These are phyloP conservation scores for Chaetodon trifascialis DNA, from an alignment of 2,113 vertebrate species.

Conservation along the genomic window DNA sequence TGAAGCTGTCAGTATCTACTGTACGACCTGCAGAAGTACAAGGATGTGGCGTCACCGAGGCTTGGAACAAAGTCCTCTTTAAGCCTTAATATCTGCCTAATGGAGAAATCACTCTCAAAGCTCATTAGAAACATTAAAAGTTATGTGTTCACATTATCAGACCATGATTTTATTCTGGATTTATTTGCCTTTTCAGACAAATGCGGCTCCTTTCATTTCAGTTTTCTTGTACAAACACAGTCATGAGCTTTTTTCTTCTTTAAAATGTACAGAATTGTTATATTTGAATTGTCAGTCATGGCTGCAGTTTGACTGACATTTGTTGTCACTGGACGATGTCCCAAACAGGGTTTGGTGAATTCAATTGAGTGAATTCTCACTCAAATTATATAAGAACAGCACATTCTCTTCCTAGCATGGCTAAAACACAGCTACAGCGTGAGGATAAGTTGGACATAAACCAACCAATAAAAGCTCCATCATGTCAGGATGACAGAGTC, in stretches of 20 bases:
- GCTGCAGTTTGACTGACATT: neutral
- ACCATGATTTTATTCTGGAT: neutral
- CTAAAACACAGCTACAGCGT: neutral
- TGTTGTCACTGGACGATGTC: neutral
- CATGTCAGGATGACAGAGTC: neutral
- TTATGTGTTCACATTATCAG: neutral
- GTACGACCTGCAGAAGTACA: neutral
- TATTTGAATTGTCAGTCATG: neutral
- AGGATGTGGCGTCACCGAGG: neutral
- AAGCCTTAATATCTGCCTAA: neutral
- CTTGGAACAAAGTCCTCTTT: neutral
- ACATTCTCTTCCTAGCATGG: neutral
- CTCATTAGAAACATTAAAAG: neutral
- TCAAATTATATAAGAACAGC: neutral
- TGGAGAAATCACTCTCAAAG: neutral
- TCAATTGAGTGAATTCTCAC: neutral
- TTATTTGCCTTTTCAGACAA: neutral
- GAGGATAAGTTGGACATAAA: neutral
- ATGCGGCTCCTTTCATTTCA: neutral
- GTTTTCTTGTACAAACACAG: neutral
- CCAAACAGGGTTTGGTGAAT: neutral
- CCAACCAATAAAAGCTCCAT: neutral
- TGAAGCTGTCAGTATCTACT: neutral
- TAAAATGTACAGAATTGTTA: neutral
- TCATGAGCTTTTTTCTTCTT: neutral